Evolutionary conservation across 2,113 vertebrate genomes (phyloP).

Genomic region (Antennarius striatus): DNA sequence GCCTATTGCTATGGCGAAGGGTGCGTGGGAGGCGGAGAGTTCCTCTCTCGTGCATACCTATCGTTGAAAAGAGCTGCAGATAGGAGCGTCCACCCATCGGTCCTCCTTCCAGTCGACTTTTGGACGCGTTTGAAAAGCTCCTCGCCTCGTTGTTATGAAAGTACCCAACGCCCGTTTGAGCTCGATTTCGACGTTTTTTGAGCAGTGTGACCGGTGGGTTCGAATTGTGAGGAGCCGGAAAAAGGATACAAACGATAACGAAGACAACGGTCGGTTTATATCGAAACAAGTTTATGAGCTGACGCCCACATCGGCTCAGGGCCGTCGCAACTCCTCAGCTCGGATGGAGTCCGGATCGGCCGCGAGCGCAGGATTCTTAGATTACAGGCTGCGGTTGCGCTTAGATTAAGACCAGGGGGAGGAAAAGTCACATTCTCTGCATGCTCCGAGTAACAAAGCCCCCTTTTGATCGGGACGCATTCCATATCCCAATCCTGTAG

Average conservation of each 20-base stretch:
- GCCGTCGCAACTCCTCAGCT: slow-evolving; percentile 25
- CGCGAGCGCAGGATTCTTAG: slow-evolving; percentile 22
- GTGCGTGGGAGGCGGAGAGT: slow-evolving; percentile 42
- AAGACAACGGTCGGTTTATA: too few relatives aligned
- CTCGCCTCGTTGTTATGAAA: neutral
- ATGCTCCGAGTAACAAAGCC: slow-evolving; percentile 63
- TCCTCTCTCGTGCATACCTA: slow-evolving; percentile 44
- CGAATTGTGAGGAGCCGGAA: too few relatives aligned
- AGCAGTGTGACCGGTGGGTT: neutral
- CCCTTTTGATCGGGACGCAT: slow-evolving; percentile 59
- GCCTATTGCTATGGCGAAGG: slow-evolving; percentile 32
- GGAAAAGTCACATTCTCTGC: slow-evolving; percentile 66
- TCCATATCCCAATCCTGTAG: slow-evolving; percentile 43
- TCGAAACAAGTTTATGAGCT: neutral
- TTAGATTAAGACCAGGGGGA: slow-evolving; percentile 52
- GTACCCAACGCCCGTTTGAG: neutral
- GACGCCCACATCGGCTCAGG: slow-evolving; percentile 26
- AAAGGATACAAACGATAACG: too few relatives aligned
- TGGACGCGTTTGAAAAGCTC: neutral
- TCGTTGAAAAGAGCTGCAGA: slow-evolving; percentile 27
- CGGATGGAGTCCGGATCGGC: slow-evolving; percentile 6
- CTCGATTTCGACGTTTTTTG: neutral
- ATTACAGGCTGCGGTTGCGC: slow-evolving; percentile 37
- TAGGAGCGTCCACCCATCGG: neutral
- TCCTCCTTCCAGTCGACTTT: slow-evolving; percentile 3